Conservation (phyloP, 2,113 vertebrate species). For the Sinosuthora webbiana region DNA sequence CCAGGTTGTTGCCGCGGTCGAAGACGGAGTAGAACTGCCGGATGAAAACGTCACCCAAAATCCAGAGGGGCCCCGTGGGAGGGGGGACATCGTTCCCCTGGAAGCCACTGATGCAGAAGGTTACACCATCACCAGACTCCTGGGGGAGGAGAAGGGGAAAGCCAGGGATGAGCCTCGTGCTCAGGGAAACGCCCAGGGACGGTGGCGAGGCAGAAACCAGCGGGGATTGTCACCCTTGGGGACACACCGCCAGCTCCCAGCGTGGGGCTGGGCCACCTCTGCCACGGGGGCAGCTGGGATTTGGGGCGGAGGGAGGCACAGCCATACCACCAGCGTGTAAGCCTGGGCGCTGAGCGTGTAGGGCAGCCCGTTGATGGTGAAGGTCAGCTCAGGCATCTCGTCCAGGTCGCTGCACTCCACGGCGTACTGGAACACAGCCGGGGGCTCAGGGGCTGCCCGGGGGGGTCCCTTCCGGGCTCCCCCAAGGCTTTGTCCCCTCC, state of each 20-base stretch:
- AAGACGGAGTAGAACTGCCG: constrained; percentile 77
- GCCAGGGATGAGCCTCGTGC: background rate
- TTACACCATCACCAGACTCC: background rate
- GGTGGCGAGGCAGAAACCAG: accelerated
- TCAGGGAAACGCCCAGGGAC: accelerated
- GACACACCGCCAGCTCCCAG: background rate
- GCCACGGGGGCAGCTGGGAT: background rate
- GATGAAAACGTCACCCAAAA: constrained; percentile 78
- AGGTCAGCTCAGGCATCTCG: constrained; percentile 67
- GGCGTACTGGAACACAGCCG: background rate
- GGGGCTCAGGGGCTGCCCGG: background rate
- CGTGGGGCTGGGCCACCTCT: background rate
- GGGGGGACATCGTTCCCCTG: constrained; percentile 67
- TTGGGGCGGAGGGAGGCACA: background rate
- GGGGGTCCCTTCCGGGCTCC: background rate
- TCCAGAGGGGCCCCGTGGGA: constrained; percentile 74
- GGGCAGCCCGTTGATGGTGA: constrained; percentile 72
- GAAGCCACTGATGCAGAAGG: constrained; percentile 73
- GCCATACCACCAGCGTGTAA: constrained; percentile 69
- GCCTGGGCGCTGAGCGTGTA: constrained; percentile 61
- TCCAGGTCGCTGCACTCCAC: constrained; percentile 67
- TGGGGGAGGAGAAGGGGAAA: background rate
- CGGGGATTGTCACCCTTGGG: accelerated
- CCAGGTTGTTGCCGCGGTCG: constrained; percentile 74
- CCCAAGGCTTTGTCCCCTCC: background rate